A percentile compares a stretch with the other conserved stretches of the same genome.
Evolutionary conservation across 2,113 vertebrate species (phyloP).

Genomic region (Osmerus eperlanus): DNA sequence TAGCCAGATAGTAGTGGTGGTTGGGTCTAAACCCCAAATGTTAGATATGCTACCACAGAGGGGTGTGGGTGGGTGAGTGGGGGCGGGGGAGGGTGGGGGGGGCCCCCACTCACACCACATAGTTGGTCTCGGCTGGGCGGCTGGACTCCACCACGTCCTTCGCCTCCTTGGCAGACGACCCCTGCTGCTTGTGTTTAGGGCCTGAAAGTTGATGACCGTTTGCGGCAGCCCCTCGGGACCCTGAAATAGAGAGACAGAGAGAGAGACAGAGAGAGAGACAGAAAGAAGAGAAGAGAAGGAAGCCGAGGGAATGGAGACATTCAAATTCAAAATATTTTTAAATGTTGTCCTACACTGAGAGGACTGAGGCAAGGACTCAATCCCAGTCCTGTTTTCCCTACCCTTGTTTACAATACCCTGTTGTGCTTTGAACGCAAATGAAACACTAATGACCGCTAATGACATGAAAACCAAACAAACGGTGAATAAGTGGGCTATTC

Average conservation of each 20-base stretch:
- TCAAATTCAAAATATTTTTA: background rate
- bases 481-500: background rate
- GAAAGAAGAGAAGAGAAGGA: no score
- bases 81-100: background rate
- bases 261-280: background rate
- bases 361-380: background rate
- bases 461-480: constrained; percentile 1
- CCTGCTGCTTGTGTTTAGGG: constrained; percentile 72
- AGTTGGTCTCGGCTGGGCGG: constrained; percentile 83
- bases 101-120: constrained; percentile 77
- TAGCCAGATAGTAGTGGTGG: constrained; percentile 52
- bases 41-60: background rate
- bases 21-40: background rate
- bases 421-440: background rate
- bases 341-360: background rate
- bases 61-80: background rate
- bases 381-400: background rate
- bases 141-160: constrained; percentile 62
- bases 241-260: constrained; percentile 69
- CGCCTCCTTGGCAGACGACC: constrained; percentile 68
- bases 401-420: constrained; percentile 1
- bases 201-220: constrained; percentile 71
- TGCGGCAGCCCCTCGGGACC: constrained; percentile 71
- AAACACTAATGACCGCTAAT: background rate
- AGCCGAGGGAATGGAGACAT: background rate